These are phyloP conservation scores for Nasonia giraulti DNA, from an alignment of 1,140 invertebrate species.

Conservation along the genomic window DNA sequence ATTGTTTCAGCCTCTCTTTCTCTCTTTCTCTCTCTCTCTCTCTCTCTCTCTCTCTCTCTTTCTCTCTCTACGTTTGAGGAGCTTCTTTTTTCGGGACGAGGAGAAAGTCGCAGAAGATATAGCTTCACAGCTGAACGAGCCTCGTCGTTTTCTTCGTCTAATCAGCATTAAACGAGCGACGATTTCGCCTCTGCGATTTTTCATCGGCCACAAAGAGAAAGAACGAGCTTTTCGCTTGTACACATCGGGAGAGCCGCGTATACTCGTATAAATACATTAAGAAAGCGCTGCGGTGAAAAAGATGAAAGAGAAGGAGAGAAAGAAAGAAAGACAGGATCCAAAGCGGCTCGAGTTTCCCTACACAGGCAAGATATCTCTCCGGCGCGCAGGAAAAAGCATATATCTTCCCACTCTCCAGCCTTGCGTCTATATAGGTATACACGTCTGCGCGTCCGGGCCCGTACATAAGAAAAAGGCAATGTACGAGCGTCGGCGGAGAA, in stretches of 20 bases:
- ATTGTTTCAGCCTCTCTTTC: slow-evolving; percentile 34
- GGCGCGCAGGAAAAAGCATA: slow-evolving; percentile 3
- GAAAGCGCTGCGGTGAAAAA: slow-evolving; percentile 3
- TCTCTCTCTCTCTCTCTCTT: slow-evolving; percentile 44
- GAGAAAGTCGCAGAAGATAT: neutral
- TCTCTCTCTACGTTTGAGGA: slow-evolving; percentile 27
- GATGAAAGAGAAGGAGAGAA: neutral
- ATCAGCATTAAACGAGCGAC: neutral
- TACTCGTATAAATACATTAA: slow-evolving; percentile 17
- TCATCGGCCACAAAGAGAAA: neutral
- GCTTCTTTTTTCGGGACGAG: neutral
- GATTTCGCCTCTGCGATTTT: neutral
- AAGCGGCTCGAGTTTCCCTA: slow-evolving; percentile 42
- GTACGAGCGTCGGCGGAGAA: slow-evolving; percentile 8
- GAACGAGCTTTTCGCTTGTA: neutral
- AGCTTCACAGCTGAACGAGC: neutral
- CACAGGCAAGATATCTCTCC: neutral
- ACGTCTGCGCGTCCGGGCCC: neutral
- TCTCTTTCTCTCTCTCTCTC: slow-evolving; percentile 46
- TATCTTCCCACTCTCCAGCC: neutral
- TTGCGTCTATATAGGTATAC: neutral
- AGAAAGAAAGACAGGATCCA: neutral
- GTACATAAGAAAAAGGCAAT: slow-evolving; percentile 31
- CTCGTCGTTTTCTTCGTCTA: neutral
- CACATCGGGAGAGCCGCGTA: too few relatives aligned